Percentiles rank a stretch among this genome's conserved stretches.
Evolutionary conservation across 1,140 invertebrate genomes (phyloP).

Genomic region (Leptinotarsa texana): DNA sequence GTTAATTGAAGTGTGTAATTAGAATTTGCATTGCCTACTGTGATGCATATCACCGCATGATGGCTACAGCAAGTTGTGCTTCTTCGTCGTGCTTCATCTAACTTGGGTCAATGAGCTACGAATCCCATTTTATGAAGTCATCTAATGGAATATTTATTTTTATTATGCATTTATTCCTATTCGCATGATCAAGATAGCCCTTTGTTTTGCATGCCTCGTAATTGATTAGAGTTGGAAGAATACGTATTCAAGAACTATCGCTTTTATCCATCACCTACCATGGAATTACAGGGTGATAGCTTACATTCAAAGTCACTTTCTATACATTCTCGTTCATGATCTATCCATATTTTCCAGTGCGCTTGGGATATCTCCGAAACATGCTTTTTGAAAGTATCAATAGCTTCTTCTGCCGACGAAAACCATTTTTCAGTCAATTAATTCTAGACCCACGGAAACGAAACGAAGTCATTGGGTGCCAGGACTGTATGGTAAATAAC

Average conservation of each 20-base stretch:
- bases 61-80: slow-evolving; percentile 30
- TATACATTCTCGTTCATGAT: no score
- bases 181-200: slow-evolving; percentile 13
- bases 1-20: slow-evolving; percentile 50
- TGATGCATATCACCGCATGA: slow-evolving; percentile 48
- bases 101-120: slow-evolving; percentile 42
- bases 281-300: slow-evolving; percentile 1
- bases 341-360: no score
- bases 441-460: no score
- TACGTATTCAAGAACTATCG: background rate
- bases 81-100: slow-evolving; percentile 43
- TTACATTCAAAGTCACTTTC: background rate
- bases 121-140: slow-evolving; percentile 10
- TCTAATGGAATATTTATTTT: slow-evolving; percentile 12
- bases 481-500: no score
- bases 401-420: no score
- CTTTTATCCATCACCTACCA: background rate
- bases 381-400: no score
- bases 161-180: slow-evolving; percentile 16
- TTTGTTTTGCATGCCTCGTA: background rate
- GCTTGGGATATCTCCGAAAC: no score
- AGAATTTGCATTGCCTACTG: slow-evolving; percentile 46
- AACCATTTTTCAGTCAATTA: no score
- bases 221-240: slow-evolving; percentile 11
- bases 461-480: no score